Evolutionary conservation across 2,113 vertebrate genomes (phyloP), one percentile per base, ranked within the genome.

Genomic region (Varanus komodoensis): DNA sequence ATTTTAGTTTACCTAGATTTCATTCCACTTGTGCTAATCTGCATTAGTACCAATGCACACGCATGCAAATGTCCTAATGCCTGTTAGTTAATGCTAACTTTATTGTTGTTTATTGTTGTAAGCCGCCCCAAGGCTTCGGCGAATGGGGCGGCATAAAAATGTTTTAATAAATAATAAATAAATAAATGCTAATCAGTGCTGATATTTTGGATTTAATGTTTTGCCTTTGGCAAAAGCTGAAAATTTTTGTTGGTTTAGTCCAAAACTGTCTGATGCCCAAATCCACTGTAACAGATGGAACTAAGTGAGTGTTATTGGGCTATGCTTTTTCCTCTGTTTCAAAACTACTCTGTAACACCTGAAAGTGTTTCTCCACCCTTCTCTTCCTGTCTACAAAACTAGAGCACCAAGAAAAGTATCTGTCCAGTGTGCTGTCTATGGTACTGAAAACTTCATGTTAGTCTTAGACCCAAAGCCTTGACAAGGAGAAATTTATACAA

Each of bases 361-460:
- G 6, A 17, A 8, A 52, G 38, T 57, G 52, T 84, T 48, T 8
- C 52, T 48, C 48, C 15, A 14, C 9, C 77, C 4, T 4, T 25
- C 44, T 48, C 77, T 61, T 54, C 3, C 17, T 29, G 2, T 38
- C 34, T 57, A 19, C 23, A 67, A 54, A 71, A 61, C 34, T 69
- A 2, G 80, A 57, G 6, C 69, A 86, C 61, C 50, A 9, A 80
- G 6, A 77, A 92, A 84, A 1, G n/a, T 23, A 73, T 14, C 54
- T 32, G 73, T 69, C 52, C 83, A 2, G 88, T 97, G 96, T 97
- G 97, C 98, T 99, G 98, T 99, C 98, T 98, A 90, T 97, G 98
- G 98, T 99, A 96, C 98, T 99, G 98, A 98, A 98, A 97, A 90
- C 25, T 6, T 80, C 75, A 61, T 91, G 86, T 77, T 88, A 71